A percentile compares a stretch with the other conserved stretches of the same genome.
Conservation (phyloP, 2,113 vertebrate species). For the Hiodon alosoides region DNA sequence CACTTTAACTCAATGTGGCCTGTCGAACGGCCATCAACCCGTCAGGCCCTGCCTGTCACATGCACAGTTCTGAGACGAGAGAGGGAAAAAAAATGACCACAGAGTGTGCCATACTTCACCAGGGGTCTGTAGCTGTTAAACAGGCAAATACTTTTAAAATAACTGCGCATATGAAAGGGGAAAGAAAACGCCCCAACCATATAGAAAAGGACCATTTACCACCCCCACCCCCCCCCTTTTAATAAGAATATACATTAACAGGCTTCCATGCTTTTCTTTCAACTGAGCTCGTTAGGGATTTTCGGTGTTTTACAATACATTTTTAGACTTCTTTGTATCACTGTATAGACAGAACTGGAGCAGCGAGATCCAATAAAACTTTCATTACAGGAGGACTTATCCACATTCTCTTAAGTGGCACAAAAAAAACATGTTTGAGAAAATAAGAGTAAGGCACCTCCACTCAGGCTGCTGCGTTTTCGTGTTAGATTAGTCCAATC, state of each 20-base stretch:
- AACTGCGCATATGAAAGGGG: constrained; percentile 15
- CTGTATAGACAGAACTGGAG: constrained; percentile 59
- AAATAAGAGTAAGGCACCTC: neutral
- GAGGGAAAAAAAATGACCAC: constrained; percentile 56
- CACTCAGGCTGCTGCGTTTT: constrained; percentile 10
- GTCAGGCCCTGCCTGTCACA: constrained; percentile 83
- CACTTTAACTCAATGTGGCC: constrained; percentile 93
- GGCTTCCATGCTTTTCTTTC: constrained; percentile 4
- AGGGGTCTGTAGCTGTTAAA: constrained; percentile 41
- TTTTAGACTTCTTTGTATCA: constrained; percentile 39
- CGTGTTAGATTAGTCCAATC: constrained; percentile 28
- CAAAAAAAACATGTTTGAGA: neutral
- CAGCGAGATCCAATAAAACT: constrained; percentile 60
- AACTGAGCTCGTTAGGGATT: constrained; percentile 32
- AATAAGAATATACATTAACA: constrained; percentile 43
- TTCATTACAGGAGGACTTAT: constrained; percentile 54
- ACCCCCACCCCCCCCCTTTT: constrained; percentile 35
- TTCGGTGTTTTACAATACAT: constrained; percentile 21
- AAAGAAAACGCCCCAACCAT: constrained; percentile 5
- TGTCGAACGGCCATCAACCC: constrained; percentile 91
- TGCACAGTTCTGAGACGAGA: constrained; percentile 62
- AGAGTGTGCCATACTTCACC: constrained; percentile 72
- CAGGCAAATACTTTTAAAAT: constrained; percentile 28
- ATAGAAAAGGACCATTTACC: constrained; percentile 33
- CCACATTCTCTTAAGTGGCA: constrained; percentile 39